Base-by-base conservation (phyloP, 2,888 invertebrate species). In the Platycheirus albimanus region DNA sequence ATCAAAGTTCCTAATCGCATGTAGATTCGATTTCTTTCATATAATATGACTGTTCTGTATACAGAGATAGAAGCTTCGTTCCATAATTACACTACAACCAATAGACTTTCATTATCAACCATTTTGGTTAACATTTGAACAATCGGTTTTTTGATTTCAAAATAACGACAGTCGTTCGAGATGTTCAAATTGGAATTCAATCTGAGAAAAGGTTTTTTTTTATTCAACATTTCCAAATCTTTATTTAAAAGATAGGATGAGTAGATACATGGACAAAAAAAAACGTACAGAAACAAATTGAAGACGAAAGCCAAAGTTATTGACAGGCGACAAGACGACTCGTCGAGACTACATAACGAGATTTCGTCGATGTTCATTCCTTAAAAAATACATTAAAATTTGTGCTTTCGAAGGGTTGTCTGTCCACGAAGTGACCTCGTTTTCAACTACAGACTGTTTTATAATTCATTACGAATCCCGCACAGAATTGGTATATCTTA, bases 321-420 rank as follows among this genome's bases (percentile, higher is more conserved):
- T 70, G 77, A 77, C 70, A 64, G 54, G 70, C 77, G 77, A 77
- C 70, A 77, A 77, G 63, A 47, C 54, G 61, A 75, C 67, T 51
- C 61, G 58, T 52, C 61, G 69, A 58, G 75, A 64, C 61, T 45
- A 61, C 30, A 61, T 33, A 61, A 61, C 61, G 43, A 61, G 61
- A 61, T 61, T 43, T 43, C 24, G 30, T 43, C 43, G 61, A 45
- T 45, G 19, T 11, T 41, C 56, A 28, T 28, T 45, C 8, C 2
- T 45, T 61, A 8, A 45, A 61, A 43, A 30, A 4, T n/a, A 30
- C 28, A 30, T 61, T 61, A 45, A 61, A 45, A 30, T 30, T 45
- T 61, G 61, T 45, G 15, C 28, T 28, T 30, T 33, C 19, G 38
- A 36, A 47, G 69, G 38, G 28, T 49, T 58, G 38, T 36, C 36